A percentile compares a stretch with the other conserved stretches of the same genome.
Conservation (phyloP, 2,888 invertebrate genomes). For the Synergus japonicus region DNA sequence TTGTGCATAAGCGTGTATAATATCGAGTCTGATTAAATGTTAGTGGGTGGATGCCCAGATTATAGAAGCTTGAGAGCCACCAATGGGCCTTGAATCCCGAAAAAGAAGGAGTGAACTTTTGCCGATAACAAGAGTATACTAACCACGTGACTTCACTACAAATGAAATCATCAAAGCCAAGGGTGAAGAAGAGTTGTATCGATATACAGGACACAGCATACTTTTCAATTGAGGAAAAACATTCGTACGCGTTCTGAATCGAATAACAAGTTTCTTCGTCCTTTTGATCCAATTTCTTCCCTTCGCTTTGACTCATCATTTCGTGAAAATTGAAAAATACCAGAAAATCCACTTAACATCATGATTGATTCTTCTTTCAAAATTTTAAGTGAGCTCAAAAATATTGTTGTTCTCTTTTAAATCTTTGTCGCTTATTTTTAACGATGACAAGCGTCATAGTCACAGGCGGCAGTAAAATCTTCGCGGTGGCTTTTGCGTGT, state of each 20-base stretch:
- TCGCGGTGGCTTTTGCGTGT: slow-evolving; percentile 58
- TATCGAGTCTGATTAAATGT: slow-evolving; percentile 23
- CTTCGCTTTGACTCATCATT: not conserved
- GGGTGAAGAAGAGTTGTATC: slow-evolving; percentile 56
- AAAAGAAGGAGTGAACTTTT: slow-evolving; percentile 43
- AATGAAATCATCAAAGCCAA: slow-evolving; percentile 31
- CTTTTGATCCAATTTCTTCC: not conserved
- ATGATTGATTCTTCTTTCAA: not conserved
- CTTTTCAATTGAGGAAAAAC: slow-evolving; percentile 65
- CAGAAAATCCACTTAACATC: not conserved
- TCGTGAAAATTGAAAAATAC: not conserved
- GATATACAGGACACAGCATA: slow-evolving; percentile 60
- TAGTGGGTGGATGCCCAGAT: slow-evolving; percentile 43
- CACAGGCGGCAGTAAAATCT: slow-evolving; percentile 53
- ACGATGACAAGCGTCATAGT: slow-evolving; percentile 50
- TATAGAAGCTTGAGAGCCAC: slow-evolving; percentile 51
- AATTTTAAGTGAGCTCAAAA: not conserved
- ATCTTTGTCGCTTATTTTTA: slow-evolving; percentile 51
- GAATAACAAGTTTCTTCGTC: slow-evolving; percentile 42
- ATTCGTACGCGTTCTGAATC: slow-evolving; percentile 59
- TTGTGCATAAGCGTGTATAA: not conserved
- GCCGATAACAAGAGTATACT: slow-evolving; percentile 57
- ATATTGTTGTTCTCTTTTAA: not conserved
- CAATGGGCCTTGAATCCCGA: not conserved
- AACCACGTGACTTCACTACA: slow-evolving; percentile 68